A percentile compares a stretch with the other conserved stretches of the same genome.
phyloP scores from a whole-genome alignment of 2,797 vertebrate genomes.

The Antrozous pallidus region DNA sequence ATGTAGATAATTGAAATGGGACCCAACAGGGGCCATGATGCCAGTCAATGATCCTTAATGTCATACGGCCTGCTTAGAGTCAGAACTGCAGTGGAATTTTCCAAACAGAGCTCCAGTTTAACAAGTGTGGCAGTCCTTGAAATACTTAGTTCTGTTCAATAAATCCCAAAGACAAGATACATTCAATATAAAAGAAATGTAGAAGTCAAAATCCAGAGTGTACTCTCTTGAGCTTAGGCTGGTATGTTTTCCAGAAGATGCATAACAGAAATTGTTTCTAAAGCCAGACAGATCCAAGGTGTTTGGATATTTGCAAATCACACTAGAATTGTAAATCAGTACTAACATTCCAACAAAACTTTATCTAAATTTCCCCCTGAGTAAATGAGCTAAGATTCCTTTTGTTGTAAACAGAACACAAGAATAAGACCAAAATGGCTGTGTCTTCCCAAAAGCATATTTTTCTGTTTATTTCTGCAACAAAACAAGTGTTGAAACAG shows the following conservation, averaged over 20 bases:
- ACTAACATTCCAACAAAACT: neutral
- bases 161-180: neutral
- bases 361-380: neutral
- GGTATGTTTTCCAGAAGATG: neutral
- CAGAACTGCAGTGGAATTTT: neutral
- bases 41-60: neutral
- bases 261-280: neutral
- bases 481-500: neutral
- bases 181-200: neutral
- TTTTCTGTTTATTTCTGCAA: neutral
- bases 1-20: neutral
- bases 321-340: neutral
- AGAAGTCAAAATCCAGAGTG: neutral
- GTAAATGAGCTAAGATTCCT: neutral
- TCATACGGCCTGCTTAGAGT: neutral
- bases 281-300: neutral
- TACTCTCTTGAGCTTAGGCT: neutral
- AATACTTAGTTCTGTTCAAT: neutral
- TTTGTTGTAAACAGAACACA: neutral
- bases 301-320: neutral
- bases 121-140: neutral
- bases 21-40: neutral
- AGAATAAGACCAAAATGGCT: neutral
- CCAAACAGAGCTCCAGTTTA: neutral
- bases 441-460: neutral